Base-by-base conservation (phyloP, 2,888 invertebrate genomes). In the Pterobdella sp. region DNA sequence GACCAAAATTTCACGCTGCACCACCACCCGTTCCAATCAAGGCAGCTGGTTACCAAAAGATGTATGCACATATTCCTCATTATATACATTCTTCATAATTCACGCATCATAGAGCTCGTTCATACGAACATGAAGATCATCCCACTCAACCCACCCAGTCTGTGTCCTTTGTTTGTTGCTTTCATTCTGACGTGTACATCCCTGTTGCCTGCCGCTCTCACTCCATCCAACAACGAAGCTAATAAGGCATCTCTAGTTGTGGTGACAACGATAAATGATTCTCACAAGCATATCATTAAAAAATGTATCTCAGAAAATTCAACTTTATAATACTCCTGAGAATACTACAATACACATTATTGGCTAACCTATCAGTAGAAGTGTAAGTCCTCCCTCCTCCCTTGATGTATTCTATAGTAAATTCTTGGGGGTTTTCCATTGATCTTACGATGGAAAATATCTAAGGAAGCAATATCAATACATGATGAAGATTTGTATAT, bases 141-240 rank as follows among this genome's bases (percentile, higher is more conserved):
- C n/a, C n/a, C 42, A 73, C 42, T n/a, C n/a, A n/a, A n/a, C n/a
- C n/a, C 34, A 78, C 82, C 82, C 68, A 95, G 88, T 74, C 97
- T 88, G 81, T 90, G 90, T 0, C 93, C 93, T 75, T 94, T 87
- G 68, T 91, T 89, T 31, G 94, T 93, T 49, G 88, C 87, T 74
- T 87, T 88, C 86, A 94, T 93, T 74, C 91, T 90, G 26, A 97
- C 92, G 84, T 95, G 94, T 1, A 96, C 92, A 85, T 97, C 94
- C 80, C 92, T 88, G 84, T 98, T 98, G 0, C 98, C 97, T 52
- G 95, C 93, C 0, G 95, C 94, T 75, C 98, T 87, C 22, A 96
- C 95, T 49, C 96, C 95, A 85, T 99, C 98, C 78, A 99, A 84
- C 67, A 99, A 84, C 0, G 97, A 94, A 0, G 98, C 96, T 75